Percentiles rank a stretch among this genome's conserved stretches.
Conservation (phyloP, 2,113 vertebrate genomes). For the Scopus umbretta region DNA sequence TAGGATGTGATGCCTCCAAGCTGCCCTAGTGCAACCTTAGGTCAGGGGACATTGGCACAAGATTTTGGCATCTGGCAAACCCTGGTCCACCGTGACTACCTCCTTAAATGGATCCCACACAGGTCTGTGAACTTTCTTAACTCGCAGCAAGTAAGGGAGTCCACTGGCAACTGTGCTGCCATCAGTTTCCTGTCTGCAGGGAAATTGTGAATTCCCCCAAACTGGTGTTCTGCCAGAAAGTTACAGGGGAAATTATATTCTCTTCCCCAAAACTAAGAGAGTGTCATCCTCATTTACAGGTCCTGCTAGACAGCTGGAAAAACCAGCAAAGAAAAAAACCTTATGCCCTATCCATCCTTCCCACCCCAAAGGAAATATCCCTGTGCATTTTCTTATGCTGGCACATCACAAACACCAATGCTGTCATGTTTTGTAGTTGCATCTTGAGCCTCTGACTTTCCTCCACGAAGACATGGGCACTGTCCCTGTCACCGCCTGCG, state of each 20-base stretch:
- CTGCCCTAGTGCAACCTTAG: not conserved
- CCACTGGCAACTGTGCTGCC: not conserved
- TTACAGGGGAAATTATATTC: not conserved
- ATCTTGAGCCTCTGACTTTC: not conserved
- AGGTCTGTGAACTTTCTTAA: not conserved
- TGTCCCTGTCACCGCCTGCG: not conserved
- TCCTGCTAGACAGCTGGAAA: not conserved
- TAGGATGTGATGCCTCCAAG: not conserved
- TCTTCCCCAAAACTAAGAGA: not conserved
- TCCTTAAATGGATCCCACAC: not conserved
- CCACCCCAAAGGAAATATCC: not conserved
- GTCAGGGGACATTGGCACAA: not conserved
- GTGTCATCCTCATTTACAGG: not conserved
- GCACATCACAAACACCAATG: not conserved
- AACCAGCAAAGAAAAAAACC: not conserved
- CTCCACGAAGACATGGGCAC: rapidly evolving
- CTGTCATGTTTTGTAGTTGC: not conserved
- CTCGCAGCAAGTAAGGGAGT: not conserved
- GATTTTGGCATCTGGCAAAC: not conserved
- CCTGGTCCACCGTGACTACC: rapidly evolving
- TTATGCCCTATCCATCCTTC: not conserved
- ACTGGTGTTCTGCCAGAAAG: not conserved
- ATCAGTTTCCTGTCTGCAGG: not conserved
- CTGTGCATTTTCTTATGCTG: not conserved
- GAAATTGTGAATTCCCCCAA: not conserved